Evolutionary conservation across 2,888 invertebrate species (phyloP), one percentile per base, ranked within the genome.

Genomic region (Stratiomys singularior): DNA sequence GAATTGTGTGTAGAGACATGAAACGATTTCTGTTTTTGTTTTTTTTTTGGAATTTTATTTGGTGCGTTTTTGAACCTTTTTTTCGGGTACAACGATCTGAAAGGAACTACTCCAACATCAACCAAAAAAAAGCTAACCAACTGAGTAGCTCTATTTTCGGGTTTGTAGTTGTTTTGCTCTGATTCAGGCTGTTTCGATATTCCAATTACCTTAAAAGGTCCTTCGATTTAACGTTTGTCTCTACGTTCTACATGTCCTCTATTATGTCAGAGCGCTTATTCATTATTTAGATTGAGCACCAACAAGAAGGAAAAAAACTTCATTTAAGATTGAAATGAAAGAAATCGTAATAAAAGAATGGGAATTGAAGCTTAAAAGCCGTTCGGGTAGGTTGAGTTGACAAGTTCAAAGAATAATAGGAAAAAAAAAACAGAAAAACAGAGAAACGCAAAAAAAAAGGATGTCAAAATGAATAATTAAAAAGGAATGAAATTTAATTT

Each of bases 171-270:
- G 28, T 7, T 27, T 3, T 63, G 25, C 28, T 63, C 63, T 52
- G 52, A 25, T 63, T 27, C 63, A 25, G 11, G 52, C 15, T 52
- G 52, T 13, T 13, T 52, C 25, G 9, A 37, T 66, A 37, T 66
- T 66, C 28, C 66, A 66, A 66, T 66, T 66, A 37, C 66, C 66
- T 30, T 66, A 66, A 66, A 66, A 66, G 66, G 66, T 66, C 44
- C 44, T 37, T 9, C 27, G 11, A 23, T 25, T 52, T 13, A 9
- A 9, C 52, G 3, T 52, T 52, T 52, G 15, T 15, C 52, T 3
- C 15, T 52, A 52, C 15, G 52, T 15, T 9, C 52, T 37, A 37
- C 37, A 37, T 37, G 3, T 37, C 37, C 37, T 37, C 9, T 37
- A 9, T 37, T 37, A 37, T 37, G 37, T 37, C 37, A 5, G 3